Evolutionary conservation across 2,888 invertebrate genomes (phyloP).

Genomic region (Epinotia demarniana): DNA sequence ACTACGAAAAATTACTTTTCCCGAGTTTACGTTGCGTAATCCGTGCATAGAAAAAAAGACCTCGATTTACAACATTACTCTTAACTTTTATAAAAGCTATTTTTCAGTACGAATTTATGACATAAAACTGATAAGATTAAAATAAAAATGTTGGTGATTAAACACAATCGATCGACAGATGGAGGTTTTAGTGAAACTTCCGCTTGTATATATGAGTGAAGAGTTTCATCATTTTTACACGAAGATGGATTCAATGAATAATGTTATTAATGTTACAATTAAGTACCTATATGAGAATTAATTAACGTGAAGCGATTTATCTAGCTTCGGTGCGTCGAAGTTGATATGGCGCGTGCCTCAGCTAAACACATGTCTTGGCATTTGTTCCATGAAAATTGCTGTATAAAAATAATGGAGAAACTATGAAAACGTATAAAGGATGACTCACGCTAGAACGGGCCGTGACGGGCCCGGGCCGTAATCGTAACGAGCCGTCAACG

Average conservation of each 20-base stretch:
- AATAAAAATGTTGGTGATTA: conserved; percentile 45
- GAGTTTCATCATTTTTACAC: conserved; percentile 52
- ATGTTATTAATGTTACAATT: conserved; percentile 10
- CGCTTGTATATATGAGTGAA: conserved; percentile 56
- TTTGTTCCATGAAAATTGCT: conserved; percentile 23
- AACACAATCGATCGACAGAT: conserved; percentile 46
- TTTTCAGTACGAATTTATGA: conserved; percentile 24
- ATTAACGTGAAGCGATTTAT: conserved; percentile 1
- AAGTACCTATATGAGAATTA: background rate
- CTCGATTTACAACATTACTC: background rate
- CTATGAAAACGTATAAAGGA: conserved; percentile 24
- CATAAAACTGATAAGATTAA: conserved; percentile 19
- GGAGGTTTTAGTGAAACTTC: conserved; percentile 38
- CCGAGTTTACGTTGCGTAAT: background rate
- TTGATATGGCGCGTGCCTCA: conserved; percentile 28
- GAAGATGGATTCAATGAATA: conserved; percentile 20
- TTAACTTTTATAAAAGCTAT: conserved; percentile 4
- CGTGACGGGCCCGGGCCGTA: no score
- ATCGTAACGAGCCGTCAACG: no score
- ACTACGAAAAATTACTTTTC: background rate
- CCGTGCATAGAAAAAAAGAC: conserved; percentile 1
- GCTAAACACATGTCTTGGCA: conserved; percentile 31
- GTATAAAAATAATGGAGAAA: conserved; percentile 32
- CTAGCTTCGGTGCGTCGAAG: conserved; percentile 3
- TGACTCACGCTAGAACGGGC: no score